Conservation (phyloP, 2,797 vertebrate species). For the Gymnocypris eckloni region DNA sequence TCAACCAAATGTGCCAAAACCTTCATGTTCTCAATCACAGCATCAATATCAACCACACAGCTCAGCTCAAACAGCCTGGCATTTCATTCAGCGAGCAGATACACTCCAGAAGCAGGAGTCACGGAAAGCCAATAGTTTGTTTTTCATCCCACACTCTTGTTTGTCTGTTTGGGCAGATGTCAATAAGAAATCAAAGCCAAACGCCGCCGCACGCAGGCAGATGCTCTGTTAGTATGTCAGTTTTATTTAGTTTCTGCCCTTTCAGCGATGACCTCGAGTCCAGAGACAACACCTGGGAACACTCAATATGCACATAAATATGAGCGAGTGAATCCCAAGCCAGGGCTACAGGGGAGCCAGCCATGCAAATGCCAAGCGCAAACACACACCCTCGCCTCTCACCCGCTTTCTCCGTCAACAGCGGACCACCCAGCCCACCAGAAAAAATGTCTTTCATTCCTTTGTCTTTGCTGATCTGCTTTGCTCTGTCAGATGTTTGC, state of each 20-base stretch:
- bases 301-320: constrained; percentile 83
- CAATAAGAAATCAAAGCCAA: constrained; percentile 71
- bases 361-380: constrained; percentile 78
- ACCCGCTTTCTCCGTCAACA: constrained; percentile 37
- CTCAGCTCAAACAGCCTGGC: constrained; percentile 45
- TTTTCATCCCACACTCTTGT: constrained; percentile 50
- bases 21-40: constrained; percentile 41
- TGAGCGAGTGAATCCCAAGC: constrained; percentile 76
- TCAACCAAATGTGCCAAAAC: constrained; percentile 19
- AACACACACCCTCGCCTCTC: constrained; percentile 52
- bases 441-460: constrained; percentile 67
- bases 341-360: constrained; percentile 71
- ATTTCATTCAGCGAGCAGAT: constrained; percentile 53
- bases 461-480: constrained; percentile 68
- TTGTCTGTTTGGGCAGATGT: constrained; percentile 66
- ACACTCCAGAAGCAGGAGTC: constrained; percentile 41
- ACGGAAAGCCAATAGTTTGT: constrained; percentile 54
- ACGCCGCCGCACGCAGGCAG: constrained; percentile 42
- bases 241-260: constrained; percentile 72
- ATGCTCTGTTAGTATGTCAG: constrained; percentile 52
- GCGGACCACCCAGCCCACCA: constrained; percentile 51
- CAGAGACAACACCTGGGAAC: constrained; percentile 80
- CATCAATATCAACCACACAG: constrained; percentile 39
- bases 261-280: constrained; percentile 80
- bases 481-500: constrained; percentile 9